These are phyloP conservation scores for Leptinotarsa haldemani DNA, from an alignment of 2,888 invertebrate species.

Conservation along the genomic window DNA sequence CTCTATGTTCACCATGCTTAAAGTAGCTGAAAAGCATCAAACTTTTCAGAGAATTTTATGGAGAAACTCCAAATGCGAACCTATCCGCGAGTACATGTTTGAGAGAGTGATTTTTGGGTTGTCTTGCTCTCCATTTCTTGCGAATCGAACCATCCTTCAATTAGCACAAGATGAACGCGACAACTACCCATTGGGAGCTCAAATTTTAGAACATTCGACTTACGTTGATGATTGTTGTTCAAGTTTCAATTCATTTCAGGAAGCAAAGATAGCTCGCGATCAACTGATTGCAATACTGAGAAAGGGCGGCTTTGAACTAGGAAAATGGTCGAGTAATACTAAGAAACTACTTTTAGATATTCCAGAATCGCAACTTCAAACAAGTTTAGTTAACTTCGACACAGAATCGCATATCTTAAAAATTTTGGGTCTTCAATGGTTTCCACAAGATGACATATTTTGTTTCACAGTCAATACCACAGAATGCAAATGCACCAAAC, in stretches of 20 bases:
- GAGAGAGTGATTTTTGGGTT: constrained; percentile 1
- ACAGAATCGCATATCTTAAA: no score
- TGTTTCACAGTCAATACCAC: not conserved
- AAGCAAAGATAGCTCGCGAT: not conserved
- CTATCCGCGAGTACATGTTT: not conserved
- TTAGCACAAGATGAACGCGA: constrained; percentile 6
- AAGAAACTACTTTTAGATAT: not conserved
- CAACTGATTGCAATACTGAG: not conserved
- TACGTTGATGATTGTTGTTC: not conserved
- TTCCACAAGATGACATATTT: not conserved
- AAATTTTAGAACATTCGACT: not conserved
- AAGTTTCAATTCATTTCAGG: not conserved
- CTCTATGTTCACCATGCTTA: not conserved
- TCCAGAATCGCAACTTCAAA: not conserved
- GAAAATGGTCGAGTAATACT: not conserved
- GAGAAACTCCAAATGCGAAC: not conserved
- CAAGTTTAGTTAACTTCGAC: no score
- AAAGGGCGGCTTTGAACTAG: not conserved
- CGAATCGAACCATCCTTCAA: not conserved
- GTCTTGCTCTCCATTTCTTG: constrained; percentile 7
- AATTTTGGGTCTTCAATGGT: not conserved
- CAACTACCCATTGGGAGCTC: not conserved
- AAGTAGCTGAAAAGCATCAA: not conserved
- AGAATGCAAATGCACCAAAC: not conserved
- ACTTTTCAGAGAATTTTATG: not conserved